A percentile compares a stretch with the other conserved stretches of the same genome.
phyloP scores from a whole-genome alignment of 30 jellyfish, hydroid and myxozoan species.

The Mastigias papua region DNA sequence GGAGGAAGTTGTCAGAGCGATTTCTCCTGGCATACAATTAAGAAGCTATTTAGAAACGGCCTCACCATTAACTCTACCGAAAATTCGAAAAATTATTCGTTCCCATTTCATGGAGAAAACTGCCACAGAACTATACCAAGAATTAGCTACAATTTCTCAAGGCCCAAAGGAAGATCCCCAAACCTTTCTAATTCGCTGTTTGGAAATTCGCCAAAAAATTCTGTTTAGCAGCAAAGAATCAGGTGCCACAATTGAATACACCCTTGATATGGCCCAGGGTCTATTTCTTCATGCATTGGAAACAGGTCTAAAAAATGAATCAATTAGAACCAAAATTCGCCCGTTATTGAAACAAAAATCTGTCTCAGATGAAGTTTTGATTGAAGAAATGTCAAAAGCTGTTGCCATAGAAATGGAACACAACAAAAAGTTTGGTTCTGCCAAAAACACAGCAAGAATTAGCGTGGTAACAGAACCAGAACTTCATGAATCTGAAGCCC shows the following conservation, averaged over 20 bases:
- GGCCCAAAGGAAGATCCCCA: conserved; percentile 2
- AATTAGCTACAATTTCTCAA: conserved; percentile 39
- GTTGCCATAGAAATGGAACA: conserved; percentile 56
- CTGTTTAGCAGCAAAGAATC: conserved; percentile 36
- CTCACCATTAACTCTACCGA: conserved; percentile 13
- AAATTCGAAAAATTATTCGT: conserved; percentile 23
- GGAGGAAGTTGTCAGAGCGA: too few relatives aligned
- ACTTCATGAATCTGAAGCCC: conserved; percentile 11
- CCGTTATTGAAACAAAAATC: conserved; percentile 31
- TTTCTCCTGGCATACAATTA: background rate
- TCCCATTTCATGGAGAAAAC: conserved; percentile 37
- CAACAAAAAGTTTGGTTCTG: conserved; percentile 28
- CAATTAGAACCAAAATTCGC: conserved; percentile 28
- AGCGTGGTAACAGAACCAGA: conserved; percentile 24
- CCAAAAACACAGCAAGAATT: conserved; percentile 36
- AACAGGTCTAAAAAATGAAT: conserved; percentile 29
- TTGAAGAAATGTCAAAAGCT: conserved; percentile 32
- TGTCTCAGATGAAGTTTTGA: conserved; percentile 34
- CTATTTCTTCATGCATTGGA: conserved; percentile 52
- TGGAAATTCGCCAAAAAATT: background rate
- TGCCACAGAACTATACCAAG: conserved; percentile 33
- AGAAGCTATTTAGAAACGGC: background rate
- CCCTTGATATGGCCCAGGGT: conserved; percentile 55
- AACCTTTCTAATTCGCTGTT: conserved; percentile 28
- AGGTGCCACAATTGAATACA: conserved; percentile 46